Base-by-base conservation (phyloP, 2,888 invertebrate genomes). In the Thysanoteuthis rhombus region DNA sequence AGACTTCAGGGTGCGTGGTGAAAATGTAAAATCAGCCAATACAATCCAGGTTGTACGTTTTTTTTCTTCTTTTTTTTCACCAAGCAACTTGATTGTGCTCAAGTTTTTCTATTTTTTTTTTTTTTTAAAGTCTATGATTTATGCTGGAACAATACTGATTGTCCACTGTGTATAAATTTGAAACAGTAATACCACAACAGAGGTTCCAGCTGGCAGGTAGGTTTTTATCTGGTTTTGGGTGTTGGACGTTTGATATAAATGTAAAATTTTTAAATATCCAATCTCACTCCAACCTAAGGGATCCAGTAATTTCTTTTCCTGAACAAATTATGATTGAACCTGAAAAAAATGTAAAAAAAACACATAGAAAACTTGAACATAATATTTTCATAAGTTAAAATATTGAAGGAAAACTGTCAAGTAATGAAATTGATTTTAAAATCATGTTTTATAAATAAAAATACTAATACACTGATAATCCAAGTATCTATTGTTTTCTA, bases 271-370 rank as follows among this genome's bases (percentile, higher is more conserved):
- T 45, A 45, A 92, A 92, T 92, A 92, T 92, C 92, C 92, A 92
- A 92, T 92, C 45, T 92, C 92, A 92, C 92, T n/a, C 42, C 92
- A 92, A 92, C 40, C 45, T 92, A 92, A n/a, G 92, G 92, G 28
- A 40, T 92, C 92, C 92, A 92, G 42, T 45, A 92, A 45, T 92
- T 40, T 92, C n/a, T 92, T 92, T 92, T 92, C 42, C 92, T 92
- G 92, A 92, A 92, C 92, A 92, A 92, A 92, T 92, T 92, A 92
- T 40, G 92, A 45, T 22, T 92, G 92, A 92, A 92, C 92, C 92
- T 92, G 12, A 42, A 92, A 92, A 42, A 12, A 92, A 40, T 45
- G n/a, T 19, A 91, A 92, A 40, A 92, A 25, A 39, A 22, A 4
- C 36, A 38, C 19, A 52, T 45, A 16, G 25, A 4, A 75, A n/a